Evolutionary conservation across 2,113 vertebrate species (phyloP).

Genomic region (Tachuris rubrigastra): DNA sequence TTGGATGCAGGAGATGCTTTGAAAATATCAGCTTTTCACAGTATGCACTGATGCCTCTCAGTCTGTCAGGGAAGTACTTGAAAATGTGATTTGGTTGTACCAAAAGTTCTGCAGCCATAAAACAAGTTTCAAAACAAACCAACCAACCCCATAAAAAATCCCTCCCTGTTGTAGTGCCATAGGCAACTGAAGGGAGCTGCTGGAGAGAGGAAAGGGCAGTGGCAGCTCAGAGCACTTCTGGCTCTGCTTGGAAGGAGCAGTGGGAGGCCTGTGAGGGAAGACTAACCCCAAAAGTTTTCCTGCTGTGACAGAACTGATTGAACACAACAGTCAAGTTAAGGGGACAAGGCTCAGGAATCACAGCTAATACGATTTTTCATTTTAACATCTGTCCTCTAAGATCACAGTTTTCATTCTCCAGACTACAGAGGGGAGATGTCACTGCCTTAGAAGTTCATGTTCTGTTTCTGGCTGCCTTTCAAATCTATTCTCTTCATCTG

Average conservation of each 20-base stretch:
- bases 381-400: slow-evolving; percentile 1
- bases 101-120: not conserved
- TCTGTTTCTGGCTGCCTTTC: not conserved
- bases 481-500: not conserved
- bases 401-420: not conserved
- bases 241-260: not conserved
- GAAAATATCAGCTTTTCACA: not conserved
- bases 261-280: not conserved
- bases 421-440: not conserved
- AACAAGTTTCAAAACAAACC: not conserved
- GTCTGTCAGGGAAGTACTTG: accelerated
- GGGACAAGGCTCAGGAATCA: not conserved
- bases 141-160: not conserved
- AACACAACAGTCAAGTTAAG: not conserved
- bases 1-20: not conserved
- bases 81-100: accelerated
- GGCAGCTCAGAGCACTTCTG: not conserved
- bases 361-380: not conserved
- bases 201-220: not conserved
- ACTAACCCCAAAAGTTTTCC: not conserved
- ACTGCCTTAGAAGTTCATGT: not conserved
- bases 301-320: not conserved
- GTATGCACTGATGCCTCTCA: not conserved
- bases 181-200: not conserved
- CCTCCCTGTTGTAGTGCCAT: not conserved